These are phyloP conservation scores for Coilia nasus DNA, from an alignment of 2,797 vertebrate genomes.

Conservation along the genomic window DNA sequence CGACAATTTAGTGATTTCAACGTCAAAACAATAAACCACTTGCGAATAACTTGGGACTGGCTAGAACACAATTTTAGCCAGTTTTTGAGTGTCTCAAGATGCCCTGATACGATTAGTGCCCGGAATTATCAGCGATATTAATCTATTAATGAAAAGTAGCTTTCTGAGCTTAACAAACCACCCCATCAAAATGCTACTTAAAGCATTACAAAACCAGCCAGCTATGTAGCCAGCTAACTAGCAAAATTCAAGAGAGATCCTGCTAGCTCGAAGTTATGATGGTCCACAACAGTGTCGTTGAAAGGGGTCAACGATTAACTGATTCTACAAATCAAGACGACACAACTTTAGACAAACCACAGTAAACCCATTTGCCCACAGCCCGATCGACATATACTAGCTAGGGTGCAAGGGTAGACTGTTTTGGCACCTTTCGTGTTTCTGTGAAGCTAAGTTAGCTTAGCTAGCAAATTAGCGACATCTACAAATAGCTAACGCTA, in stretches of 20 bases:
- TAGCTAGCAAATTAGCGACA: neutral
- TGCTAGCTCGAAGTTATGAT: neutral
- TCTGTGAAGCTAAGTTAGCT: neutral
- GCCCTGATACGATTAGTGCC: neutral
- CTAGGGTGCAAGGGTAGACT: neutral
- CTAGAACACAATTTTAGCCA: neutral
- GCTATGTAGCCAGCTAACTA: constrained; percentile 5
- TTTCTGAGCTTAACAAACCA: neutral
- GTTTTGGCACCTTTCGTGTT: neutral
- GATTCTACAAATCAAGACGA: neutral
- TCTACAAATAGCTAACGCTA: neutral
- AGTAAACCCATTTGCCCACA: neutral
- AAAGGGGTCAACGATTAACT: neutral
- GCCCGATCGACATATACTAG: neutral
- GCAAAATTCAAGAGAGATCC: neutral
- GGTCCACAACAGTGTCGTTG: neutral
- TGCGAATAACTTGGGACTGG: neutral
- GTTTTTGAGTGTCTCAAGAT: neutral
- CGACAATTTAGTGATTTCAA: too few species aligned
- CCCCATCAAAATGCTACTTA: neutral
- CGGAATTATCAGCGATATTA: neutral
- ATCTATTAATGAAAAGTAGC: neutral
- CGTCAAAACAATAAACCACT: neutral
- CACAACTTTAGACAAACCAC: neutral
- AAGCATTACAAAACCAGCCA: neutral